Percentiles rank a stretch among this genome's conserved stretches.
phyloP scores from a whole-genome alignment of 2,113 vertebrate species.

The Cardinalis cardinalis region DNA sequence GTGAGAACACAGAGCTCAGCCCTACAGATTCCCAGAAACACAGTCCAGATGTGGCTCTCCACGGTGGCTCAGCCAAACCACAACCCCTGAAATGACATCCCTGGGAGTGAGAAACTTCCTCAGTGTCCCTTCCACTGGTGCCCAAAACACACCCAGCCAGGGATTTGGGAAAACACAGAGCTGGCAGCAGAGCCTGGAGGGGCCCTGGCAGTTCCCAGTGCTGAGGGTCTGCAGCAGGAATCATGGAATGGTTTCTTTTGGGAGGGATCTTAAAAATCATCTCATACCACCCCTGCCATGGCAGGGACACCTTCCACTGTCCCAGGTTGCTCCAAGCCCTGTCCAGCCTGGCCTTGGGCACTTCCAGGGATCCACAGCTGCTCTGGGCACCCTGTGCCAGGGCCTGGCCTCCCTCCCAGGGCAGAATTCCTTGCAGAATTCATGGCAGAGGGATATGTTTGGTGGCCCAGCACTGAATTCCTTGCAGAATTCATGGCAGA shows the following conservation, averaged over 20 bases:
- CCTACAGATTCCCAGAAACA: constrained; percentile 22
- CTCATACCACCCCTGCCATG: rapidly evolving
- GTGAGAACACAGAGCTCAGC: constrained; percentile 37
- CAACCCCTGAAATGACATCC: background rate
- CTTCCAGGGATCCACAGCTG: background rate
- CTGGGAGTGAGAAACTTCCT: background rate
- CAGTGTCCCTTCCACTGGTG: background rate
- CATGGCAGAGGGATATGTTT: rapidly evolving
- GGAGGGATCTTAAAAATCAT: rapidly evolving
- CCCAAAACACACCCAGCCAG: background rate
- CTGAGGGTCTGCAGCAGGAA: background rate
- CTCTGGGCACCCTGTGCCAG: background rate
- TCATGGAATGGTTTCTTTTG: background rate
- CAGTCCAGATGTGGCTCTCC: background rate
- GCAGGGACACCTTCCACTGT: rapidly evolving
- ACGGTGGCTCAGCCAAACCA: background rate
- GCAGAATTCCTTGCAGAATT: background rate
- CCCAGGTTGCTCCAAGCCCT: rapidly evolving
- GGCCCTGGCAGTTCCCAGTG: background rate
- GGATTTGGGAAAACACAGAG: background rate
- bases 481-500: background rate
- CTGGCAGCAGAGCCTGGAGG: background rate
- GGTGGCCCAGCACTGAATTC: background rate
- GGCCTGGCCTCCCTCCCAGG: background rate
- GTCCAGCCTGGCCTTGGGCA: rapidly evolving